These are phyloP conservation scores for Catharus fuscescens DNA, from an alignment of 2,113 vertebrate species.

Conservation along the genomic window DNA sequence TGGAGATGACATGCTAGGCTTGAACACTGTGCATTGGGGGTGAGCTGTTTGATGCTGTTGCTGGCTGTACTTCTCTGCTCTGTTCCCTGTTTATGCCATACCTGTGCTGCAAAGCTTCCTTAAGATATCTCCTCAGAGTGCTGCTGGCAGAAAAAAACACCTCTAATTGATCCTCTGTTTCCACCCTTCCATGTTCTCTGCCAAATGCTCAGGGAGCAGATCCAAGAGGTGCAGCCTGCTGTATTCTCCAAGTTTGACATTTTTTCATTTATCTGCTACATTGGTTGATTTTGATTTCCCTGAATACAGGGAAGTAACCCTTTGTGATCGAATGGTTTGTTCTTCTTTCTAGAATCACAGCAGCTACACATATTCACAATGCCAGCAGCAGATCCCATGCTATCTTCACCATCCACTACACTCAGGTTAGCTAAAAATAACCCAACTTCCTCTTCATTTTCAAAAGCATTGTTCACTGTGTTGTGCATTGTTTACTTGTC, in stretches of 20 bases:
- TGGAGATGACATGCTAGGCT: background rate
- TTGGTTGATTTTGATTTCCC: background rate
- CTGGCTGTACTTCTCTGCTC: background rate
- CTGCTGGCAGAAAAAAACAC: background rate
- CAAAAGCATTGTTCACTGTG: background rate
- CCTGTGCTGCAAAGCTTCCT: background rate
- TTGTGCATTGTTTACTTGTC: background rate
- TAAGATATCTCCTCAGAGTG: background rate
- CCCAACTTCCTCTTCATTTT: background rate
- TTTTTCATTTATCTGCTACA: background rate
- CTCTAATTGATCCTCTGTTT: background rate
- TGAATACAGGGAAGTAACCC: background rate
- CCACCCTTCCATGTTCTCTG: background rate
- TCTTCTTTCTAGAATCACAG: slow-evolving; percentile 85
- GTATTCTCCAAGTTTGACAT: background rate
- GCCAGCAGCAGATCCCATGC: slow-evolving; percentile 97
- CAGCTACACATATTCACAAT: slow-evolving; percentile 93
- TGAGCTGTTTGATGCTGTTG: background rate
- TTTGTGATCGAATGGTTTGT: background rate
- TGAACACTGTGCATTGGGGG: background rate
- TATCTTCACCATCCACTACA: slow-evolving; percentile 96
- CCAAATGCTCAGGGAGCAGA: background rate
- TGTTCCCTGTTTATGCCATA: background rate
- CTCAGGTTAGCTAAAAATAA: slow-evolving; percentile 83
- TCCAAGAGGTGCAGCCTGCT: background rate